Percentiles rank a stretch among this genome's conserved stretches.
Evolutionary conservation across 2,797 vertebrate genomes (phyloP).

Genomic region (Halcyon chelicuti): DNA sequence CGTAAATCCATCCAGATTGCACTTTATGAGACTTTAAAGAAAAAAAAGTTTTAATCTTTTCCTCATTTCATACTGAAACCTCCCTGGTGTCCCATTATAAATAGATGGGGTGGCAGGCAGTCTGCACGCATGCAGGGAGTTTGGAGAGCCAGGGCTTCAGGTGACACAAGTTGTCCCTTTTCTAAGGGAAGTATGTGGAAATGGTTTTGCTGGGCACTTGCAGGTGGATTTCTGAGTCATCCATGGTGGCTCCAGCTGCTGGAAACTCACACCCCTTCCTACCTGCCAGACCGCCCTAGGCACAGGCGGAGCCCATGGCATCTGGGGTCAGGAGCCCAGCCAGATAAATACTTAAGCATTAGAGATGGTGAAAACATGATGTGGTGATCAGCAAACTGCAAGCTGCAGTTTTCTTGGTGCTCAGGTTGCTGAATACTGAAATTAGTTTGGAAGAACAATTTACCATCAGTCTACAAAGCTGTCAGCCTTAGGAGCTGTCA

Average conservation of each 20-base stretch:
- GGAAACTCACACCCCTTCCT: background rate
- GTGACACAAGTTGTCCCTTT: rapidly evolving
- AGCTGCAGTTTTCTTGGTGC: background rate
- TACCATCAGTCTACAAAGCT: background rate
- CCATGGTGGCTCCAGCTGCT: background rate
- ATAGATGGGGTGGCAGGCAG: background rate
- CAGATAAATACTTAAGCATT: background rate
- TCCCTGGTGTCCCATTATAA: background rate
- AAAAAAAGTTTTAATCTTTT: background rate
- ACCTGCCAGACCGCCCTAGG: rapidly evolving
- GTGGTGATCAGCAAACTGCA: background rate
- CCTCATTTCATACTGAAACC: background rate
- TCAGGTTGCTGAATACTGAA: slow-evolving; percentile 4
- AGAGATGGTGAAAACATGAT: background rate
- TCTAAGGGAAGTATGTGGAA: background rate
- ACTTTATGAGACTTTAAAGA: background rate
- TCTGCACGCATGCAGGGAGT: background rate
- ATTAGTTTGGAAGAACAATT: slow-evolving; percentile 1
- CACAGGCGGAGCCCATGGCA: background rate
- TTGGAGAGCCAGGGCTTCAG: background rate
- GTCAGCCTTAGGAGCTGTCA: background rate
- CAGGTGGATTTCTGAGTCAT: background rate
- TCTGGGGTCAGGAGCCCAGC: background rate
- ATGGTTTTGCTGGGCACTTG: background rate
- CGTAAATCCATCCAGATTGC: background rate